Base-by-base conservation (phyloP, 2,888 invertebrate genomes). In the Nomada fabriciana region DNA sequence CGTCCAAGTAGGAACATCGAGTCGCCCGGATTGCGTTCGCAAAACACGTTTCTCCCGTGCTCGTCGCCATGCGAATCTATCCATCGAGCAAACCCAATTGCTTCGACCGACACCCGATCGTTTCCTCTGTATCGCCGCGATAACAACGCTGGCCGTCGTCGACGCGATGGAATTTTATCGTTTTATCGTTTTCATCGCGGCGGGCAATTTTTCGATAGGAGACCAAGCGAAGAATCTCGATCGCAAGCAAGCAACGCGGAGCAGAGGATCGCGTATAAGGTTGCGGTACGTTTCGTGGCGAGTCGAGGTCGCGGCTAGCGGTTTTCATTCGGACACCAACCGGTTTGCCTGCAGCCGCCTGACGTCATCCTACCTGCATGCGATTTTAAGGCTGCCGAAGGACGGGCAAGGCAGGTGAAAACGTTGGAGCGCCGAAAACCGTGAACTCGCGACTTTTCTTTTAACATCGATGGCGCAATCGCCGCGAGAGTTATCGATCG, bases 241-340 rank as follows among this genome's bases (percentile, higher is more conserved):
- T 69, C 57, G 57, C n/a, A 20, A 50, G 59, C 43, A 4, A 18
- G 43, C 20, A 15, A 36, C 55, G n/a, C 55, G 10, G 23, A 11
- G n/a, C 20, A 20, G 9, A 20, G 72, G 53, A 42, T 29, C 23
- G 76, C 36, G 61, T 61, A 69, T 73, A 82, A 84, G 80, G 82
- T 82, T 76, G 76, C 84, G 72, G 75, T 69, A 76, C 68, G 81
- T 84, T 84, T 84, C 80, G 69, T 64, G 80, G 78, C 74, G 85
- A 85, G 86, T 85, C 88, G 91, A 90, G 91, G 90, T 90, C 89
- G 89, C 83, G 86, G 83, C 89, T 91, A 90, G 89, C 90, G 91
- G 90, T 90, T 90, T 90, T 89, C 88, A 90, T 89, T 84, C 83
- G 86, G 74, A 80, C 88, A 20, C 64, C 86, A 91, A 91, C 91